Evolutionary conservation across 2,113 vertebrate species (phyloP), one percentile per base, ranked within the genome.

Genomic region (Petromus typicus): DNA sequence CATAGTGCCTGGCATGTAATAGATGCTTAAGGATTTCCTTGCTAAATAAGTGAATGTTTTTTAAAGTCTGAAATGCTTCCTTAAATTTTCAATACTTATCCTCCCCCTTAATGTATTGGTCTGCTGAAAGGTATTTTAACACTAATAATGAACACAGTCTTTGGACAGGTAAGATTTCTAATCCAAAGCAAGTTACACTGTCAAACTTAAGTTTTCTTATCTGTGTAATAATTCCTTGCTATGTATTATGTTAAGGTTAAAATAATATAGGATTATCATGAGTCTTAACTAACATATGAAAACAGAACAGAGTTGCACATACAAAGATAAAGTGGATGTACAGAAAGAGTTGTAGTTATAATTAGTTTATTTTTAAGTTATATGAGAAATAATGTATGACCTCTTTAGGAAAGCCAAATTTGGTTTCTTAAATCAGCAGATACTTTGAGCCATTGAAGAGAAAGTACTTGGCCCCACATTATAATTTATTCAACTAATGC

Each of bases 211-310:
- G 1, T 91, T 90, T 84, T 64, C 40, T 89, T 91, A 89, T 93
- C 84, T 92, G 7, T 79, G 16, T 73, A 91, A 79, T 91, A 86
- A 86, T 93, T 95, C 43, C n/a, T 83, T 84, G 23, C 73, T 92
- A 54, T 1, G 23, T 86, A 56, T 80, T 93, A 56, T 95, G 67
- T 59, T 93, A 71, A 85, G 37, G 5, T 64, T 80, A 82, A 92
- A 90, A 23, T 90, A 91, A 56, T 91, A 54, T 27, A 10, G 86
- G 22, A 83, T 82, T 92, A 71, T 91, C 9, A 16, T 91, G 67
- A 96, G 73, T 25, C 48, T 86, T 93, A 90, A 64, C 73, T 78
- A 80, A 22, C 83, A 57, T 22, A 5, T 91, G 64, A 84, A 51
- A 90, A 64, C 13, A 67, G 22, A 71, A 40, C 40, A 90, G 20